Base-by-base conservation (phyloP, 2,888 invertebrate genomes). In the Geophilus truncorum region DNA sequence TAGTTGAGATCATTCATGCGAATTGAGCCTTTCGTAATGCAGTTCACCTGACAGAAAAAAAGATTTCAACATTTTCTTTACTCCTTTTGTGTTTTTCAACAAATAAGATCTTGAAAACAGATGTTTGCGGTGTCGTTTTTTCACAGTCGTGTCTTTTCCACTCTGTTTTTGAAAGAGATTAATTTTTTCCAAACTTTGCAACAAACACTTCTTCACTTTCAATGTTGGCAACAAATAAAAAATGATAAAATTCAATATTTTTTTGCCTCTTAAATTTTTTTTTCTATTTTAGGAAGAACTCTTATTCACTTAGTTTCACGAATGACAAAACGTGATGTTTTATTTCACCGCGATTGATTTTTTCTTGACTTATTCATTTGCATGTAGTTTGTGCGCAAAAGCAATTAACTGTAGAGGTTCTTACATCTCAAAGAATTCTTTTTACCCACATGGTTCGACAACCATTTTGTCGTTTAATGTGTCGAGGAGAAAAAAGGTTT, bases 401-500 rank as follows among this genome's bases (percentile, higher is more conserved):
- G 57, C 23, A 57, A 57, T 57, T 57, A 57, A 21, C 23, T 23
- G 15, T 18, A 57, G 18, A 57, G 57, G 57, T 3, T 21, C 18
- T 57, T 23, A n/a, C 18, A 57, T 57, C n/a, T 2, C 57, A 23
- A 57, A 57, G 57, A 57, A 57, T 57, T 57, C 18, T 57, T 57
- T 57, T 57, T 57, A n/a, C 18, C 57, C 5, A 18, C 57, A 57
- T 57, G 57, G 57, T 57, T 57, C 57, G 57, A 57, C 57, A 57
- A 57, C 57, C 57, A 57, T 57, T 57, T 57, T 57, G 57, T 57
- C 57, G 23, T n/a, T 57, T 57, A 57, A 57, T 57, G 57, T 57
- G 57, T 57, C 23, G 57, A 5, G 18, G 57, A 9, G 10, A 18
- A 7, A 9, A 51, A 51, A 51, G 51, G 15, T 6, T 6, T 51